Conservation (phyloP, 1,140 invertebrate species). For the Drosophila varians region DNA sequence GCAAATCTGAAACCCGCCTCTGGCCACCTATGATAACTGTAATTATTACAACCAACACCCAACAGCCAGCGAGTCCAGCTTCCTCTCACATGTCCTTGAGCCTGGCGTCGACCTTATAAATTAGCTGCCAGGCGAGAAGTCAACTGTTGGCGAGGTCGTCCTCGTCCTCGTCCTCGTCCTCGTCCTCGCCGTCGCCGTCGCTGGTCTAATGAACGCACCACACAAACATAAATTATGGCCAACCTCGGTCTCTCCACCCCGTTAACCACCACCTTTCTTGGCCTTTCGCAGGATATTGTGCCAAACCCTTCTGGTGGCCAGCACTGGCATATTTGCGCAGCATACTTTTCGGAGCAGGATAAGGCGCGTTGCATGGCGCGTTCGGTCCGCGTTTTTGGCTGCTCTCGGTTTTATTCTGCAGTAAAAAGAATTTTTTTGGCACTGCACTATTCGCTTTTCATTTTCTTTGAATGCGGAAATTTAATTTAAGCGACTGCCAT, state of each 20-base stretch:
- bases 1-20: constrained; percentile 18
- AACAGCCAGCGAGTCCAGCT: background rate
- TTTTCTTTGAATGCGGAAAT: constrained; percentile 4
- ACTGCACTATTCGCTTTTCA: constrained; percentile 39
- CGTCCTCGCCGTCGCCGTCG: constrained; percentile 2
- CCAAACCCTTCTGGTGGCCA: background rate
- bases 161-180: background rate
- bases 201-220: constrained; percentile 58
- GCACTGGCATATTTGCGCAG: constrained; percentile 68
- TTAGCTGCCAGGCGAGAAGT: constrained; percentile 56
- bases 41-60: constrained; percentile 34
- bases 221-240: constrained; percentile 76
- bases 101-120: constrained; percentile 53
- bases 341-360: constrained; percentile 61
- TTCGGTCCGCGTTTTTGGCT: constrained; percentile 33
- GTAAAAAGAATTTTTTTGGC: constrained; percentile 74
- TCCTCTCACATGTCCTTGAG: constrained; percentile 38
- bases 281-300: background rate
- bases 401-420: constrained; percentile 58
- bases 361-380: constrained; percentile 36
- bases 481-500: background rate
- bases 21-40: constrained; percentile 41
- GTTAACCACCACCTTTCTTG: background rate
- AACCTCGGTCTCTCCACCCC: constrained; percentile 7
- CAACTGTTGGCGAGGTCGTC: constrained; percentile 20